Percentiles rank a stretch among this genome's conserved stretches.
These are phyloP conservation scores for Hirtodrosophila duncani DNA, from an alignment of 2,888 invertebrate species.

Conservation along the genomic window DNA sequence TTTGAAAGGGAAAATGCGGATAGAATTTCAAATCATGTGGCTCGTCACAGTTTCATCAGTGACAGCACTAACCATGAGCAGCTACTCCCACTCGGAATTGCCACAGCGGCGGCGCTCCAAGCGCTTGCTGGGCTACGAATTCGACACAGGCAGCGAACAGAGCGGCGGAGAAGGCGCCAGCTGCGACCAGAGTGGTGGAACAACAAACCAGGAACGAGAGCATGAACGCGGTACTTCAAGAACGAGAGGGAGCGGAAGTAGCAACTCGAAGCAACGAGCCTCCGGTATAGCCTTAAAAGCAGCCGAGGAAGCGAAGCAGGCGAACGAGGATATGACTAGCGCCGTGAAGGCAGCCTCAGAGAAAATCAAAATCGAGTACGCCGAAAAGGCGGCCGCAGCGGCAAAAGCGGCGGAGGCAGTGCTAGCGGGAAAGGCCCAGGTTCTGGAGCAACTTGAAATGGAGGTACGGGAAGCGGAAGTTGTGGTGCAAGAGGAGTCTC, in stretches of 20 bases:
- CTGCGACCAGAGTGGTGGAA: background rate
- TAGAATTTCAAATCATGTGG: slow-evolving; percentile 33
- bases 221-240: background rate
- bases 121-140: background rate
- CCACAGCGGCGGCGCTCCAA: slow-evolving; percentile 6
- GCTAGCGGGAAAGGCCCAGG: slow-evolving; percentile 82
- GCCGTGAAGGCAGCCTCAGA: slow-evolving; percentile 86
- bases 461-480: slow-evolving; percentile 83
- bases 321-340: slow-evolving; percentile 79
- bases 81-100: background rate
- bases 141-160: background rate
- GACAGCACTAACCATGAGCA: slow-evolving; percentile 4
- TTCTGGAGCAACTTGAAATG: slow-evolving; percentile 83
- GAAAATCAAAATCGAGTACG: slow-evolving; percentile 84
- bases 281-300: slow-evolving; percentile 85
- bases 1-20: slow-evolving; percentile 44
- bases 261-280: slow-evolving; percentile 77
- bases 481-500: slow-evolving; percentile 81
- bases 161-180: background rate
- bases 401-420: slow-evolving; percentile 86
- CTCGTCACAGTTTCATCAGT: slow-evolving; percentile 24
- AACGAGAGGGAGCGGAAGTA: background rate
- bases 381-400: slow-evolving; percentile 84
- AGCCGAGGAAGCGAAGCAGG: slow-evolving; percentile 81
- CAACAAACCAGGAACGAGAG: background rate